Evolutionary conservation across 2,113 vertebrate genomes (phyloP), one percentile per base, ranked within the genome.

Genomic region (Edolisoma coerulescens): DNA sequence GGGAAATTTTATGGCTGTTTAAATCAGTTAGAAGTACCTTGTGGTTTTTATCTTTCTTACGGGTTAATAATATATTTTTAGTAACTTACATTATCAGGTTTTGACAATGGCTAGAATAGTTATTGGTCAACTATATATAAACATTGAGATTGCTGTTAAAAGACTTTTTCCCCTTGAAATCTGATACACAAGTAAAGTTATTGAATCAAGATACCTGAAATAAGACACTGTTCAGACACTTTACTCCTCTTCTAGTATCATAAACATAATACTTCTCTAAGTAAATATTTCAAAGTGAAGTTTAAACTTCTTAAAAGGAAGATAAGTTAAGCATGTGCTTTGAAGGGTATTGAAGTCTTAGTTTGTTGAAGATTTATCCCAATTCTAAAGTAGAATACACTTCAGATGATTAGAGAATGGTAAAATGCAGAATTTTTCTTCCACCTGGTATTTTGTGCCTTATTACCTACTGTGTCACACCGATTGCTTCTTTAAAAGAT

Each of bases 311-410:
- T 70, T 67, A 42, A 47, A 96, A 63, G 75, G 39, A 74, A 91
- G 77, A 14, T 49, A 81, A 79, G 35, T 64, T 94, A 75, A 92
- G 77, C 28, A 61, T 76, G 65, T 90, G 70, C 82, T 93, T 97
- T 90, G 83, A 97, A 96, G 67, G 59, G 21, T 95, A 86, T 67
- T 78, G 69, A 87, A 95, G 63, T 86, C 64, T 96, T 96, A 91
- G 70, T 95, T 96, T 96, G 89, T 93, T 63, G 45, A 67, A 93
- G 88, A 95, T 56, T 92, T 96, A 63, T 64, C 61, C 45, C 56
- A 79, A 6, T 73, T 96, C 96, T 95, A 61, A 86, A 92, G 49
- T 39, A 90, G 92, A 95, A 96, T 65, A 47, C 13, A 11, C 44
- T 91, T 74, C 19, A 54, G 23, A 4, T 30, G 6, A 33, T 37